These are phyloP conservation scores for Sebastes schlegelii DNA, from an alignment of 2,113 vertebrate genomes.

Conservation along the genomic window DNA sequence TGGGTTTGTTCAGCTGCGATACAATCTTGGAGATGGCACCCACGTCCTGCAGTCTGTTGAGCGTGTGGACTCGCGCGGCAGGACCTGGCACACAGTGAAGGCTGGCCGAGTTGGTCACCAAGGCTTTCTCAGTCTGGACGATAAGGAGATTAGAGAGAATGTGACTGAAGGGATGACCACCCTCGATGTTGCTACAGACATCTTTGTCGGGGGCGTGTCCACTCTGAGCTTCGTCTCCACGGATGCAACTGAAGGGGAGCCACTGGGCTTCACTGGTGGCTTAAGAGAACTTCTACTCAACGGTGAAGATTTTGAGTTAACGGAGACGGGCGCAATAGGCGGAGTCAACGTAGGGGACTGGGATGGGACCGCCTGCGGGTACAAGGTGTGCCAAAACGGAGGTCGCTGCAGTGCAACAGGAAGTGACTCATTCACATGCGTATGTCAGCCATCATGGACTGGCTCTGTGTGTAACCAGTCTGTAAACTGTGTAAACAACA, in stretches of 20 bases:
- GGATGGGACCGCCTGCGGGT: slow-evolving; percentile 89
- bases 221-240: slow-evolving; percentile 80
- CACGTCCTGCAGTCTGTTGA: slow-evolving; percentile 78
- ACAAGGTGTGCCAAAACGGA: slow-evolving; percentile 85
- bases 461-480: slow-evolving; percentile 85
- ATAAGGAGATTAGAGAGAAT: slow-evolving; percentile 74
- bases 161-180: slow-evolving; percentile 80
- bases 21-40: slow-evolving; percentile 87
- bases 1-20: slow-evolving; percentile 86
- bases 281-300: slow-evolving; percentile 86
- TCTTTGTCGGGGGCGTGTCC: slow-evolving; percentile 89
- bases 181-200: slow-evolving; percentile 83
- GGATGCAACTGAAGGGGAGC: slow-evolving; percentile 82
- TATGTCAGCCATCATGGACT: slow-evolving; percentile 82
- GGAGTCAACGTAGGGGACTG: slow-evolving; percentile 90
- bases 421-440: slow-evolving; percentile 79
- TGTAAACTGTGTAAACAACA: slow-evolving; percentile 77
- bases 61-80: slow-evolving; percentile 68
- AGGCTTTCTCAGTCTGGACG: slow-evolving; percentile 86
- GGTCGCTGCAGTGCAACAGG: slow-evolving; percentile 78
- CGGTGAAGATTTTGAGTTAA: slow-evolving; percentile 85
- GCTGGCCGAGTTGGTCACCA: slow-evolving; percentile 84
- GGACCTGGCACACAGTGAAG: slow-evolving; percentile 84
- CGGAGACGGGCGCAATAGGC: slow-evolving; percentile 78
- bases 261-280: slow-evolving; percentile 86